Evolutionary conservation across 2,113 vertebrate genomes (phyloP), one percentile per base, ranked within the genome.

Genomic region (Notothenia coriiceps): DNA sequence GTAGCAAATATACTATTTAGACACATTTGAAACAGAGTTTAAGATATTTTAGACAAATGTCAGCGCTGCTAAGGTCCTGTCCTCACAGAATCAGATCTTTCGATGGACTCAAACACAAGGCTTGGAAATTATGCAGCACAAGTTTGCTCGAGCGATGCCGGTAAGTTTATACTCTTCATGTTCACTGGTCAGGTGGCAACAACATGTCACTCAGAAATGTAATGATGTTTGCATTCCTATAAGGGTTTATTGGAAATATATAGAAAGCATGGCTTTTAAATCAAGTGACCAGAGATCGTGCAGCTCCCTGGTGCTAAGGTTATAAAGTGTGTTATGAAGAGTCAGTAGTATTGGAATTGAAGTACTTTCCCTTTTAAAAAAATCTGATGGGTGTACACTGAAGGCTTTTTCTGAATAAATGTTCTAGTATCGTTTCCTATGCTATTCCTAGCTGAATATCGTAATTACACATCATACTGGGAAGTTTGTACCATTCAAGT

Each of bases 91-190:
- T 81, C 64, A 52, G 73, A 40, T 70, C 17, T 25, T 44, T 68
- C 18, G 29, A 54, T n/a, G 62, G 52, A 51, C n/a, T 79, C 4
- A 67, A 64, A 72, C 10, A 10, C 49, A 65, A 44, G 6, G 29
- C 5, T 1, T 85, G 78, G 89, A 84, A 63, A 47, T 46, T 50
- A 55, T 49, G 44, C 70, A 74, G 25, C 2, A n/a, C 47, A n/a
- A 35, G 44, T 60, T 80, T 70, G 49, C 52, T 77, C 50, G 77
- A 69, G 54, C 11, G 29, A 46, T 33, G 47, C 46, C 71, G 80
- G 89, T 92, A 69, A 86, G 80, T 89, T 72, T 2, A 6, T 49
- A 1, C 11, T 49, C 47, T 6, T 44, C 10, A n/a, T 13, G 4
- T 33, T 54, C 33, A 18, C 7, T 2, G 17, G 2, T 22, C 4